Conservation (phyloP, 2,888 invertebrate species). For the Ichneumoninae sp. region DNA sequence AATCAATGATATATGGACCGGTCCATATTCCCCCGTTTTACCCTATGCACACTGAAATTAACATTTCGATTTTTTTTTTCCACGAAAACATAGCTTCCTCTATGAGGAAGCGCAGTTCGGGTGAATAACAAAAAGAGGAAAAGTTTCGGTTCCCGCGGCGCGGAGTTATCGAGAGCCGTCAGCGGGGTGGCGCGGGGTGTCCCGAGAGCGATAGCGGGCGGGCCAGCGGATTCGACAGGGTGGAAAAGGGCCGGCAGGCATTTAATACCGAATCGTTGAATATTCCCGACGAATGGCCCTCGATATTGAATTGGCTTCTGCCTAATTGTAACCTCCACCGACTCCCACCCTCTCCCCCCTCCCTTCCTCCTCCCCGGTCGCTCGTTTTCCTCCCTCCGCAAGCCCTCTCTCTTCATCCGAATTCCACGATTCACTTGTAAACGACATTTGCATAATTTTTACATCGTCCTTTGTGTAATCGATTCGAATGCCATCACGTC, state of each 20-base stretch:
- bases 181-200: background rate
- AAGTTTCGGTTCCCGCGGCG: conserved; percentile 31
- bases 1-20: too few relatives aligned
- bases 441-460: conserved; percentile 84
- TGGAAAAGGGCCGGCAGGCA: conserved; percentile 79
- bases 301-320: conserved; percentile 84
- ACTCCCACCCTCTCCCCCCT: conserved; percentile 29
- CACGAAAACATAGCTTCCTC: background rate
- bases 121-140: conserved; percentile 61
- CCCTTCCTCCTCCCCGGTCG: conserved; percentile 29
- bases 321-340: conserved; percentile 83
- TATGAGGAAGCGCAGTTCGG: conserved; percentile 2
- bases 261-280: conserved; percentile 82
- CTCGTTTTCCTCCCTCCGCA: conserved; percentile 6
- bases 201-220: conserved; percentile 13
- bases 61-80: background rate
- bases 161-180: conserved; percentile 53
- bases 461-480: conserved; percentile 80
- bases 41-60: background rate
- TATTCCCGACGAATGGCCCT: conserved; percentile 82
- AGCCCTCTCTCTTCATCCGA: conserved; percentile 28
- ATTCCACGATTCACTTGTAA: conserved; percentile 79
- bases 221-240: conserved; percentile 72
- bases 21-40: too few relatives aligned
- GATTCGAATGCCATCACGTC: conserved; percentile 75